A percentile compares a stretch with the other conserved stretches of the same genome.
Evolutionary conservation across 2,888 invertebrate species (phyloP).

Genomic region (Chrysodeixis includens): DNA sequence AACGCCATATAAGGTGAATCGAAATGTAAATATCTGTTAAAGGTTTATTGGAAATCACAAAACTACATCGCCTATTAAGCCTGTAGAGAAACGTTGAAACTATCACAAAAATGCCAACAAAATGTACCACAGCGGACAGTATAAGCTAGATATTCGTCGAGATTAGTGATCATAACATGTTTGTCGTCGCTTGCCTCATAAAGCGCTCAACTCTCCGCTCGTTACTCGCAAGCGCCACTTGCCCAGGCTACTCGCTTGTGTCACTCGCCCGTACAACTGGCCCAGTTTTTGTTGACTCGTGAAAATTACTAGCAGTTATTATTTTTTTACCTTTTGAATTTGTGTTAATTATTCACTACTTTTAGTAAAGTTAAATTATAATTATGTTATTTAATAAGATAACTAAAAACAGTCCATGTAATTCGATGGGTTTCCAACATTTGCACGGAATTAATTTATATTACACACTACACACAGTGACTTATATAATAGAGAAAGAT

Average conservation of each 20-base stretch:
- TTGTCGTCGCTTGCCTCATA: constrained; percentile 36
- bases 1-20: too few relatives aligned
- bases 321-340: constrained; percentile 6
- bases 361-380: too few relatives aligned
- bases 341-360: not conserved
- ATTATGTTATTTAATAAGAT: too few relatives aligned
- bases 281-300: constrained; percentile 36
- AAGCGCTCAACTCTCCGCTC: constrained; percentile 14
- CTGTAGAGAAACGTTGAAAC: not conserved
- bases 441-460: too few relatives aligned
- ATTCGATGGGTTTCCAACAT: too few relatives aligned
- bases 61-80: not conserved
- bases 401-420: too few relatives aligned
- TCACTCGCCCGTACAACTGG: not conserved
- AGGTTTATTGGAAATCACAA: too few relatives aligned
- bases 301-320: constrained; percentile 3
- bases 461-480: too few relatives aligned
- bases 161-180: constrained; percentile 45
- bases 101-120: not conserved
- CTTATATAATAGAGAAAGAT: too few relatives aligned
- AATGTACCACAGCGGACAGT: not conserved
- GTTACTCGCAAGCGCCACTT: not conserved
- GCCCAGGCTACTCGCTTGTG: not conserved
- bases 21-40: too few relatives aligned
- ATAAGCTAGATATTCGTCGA: constrained; percentile 27